Percentiles rank a stretch among this genome's conserved stretches.
Evolutionary conservation across 1,140 invertebrate genomes (phyloP).

Genomic region (Neodiprion pinetum): DNA sequence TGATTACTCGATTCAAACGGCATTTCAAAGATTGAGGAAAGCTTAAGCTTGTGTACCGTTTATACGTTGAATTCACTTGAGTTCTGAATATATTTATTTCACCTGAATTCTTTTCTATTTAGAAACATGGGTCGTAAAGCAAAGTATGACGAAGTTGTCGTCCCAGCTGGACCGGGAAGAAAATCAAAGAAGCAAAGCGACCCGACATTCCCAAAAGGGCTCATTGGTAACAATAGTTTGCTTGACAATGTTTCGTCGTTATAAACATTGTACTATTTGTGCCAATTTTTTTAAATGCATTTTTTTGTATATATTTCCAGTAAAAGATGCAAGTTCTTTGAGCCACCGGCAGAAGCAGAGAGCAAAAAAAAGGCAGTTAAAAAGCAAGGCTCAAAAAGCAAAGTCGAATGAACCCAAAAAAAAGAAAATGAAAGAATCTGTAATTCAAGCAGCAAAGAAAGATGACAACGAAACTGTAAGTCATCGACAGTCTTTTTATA

Average conservation of each 20-base stretch:
- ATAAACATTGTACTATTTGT: constrained; percentile 19
- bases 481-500: not conserved
- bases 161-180: constrained; percentile 82
- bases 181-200: constrained; percentile 86
- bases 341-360: constrained; percentile 75
- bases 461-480: constrained; percentile 31
- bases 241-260: constrained; percentile 14
- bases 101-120: not conserved
- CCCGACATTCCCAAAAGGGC: constrained; percentile 72
- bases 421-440: constrained; percentile 32
- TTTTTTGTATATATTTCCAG: constrained; percentile 34
- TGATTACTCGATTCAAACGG: too few relatives aligned
- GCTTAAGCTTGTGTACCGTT: too few relatives aligned
- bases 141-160: constrained; percentile 72
- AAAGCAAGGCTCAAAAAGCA: constrained; percentile 62
- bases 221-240: constrained; percentile 55
- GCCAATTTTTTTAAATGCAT: constrained; percentile 26
- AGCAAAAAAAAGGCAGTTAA: constrained; percentile 67
- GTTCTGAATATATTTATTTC: too few relatives aligned
- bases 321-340: constrained; percentile 63
- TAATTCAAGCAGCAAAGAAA: constrained; percentile 29
- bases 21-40: too few relatives aligned
- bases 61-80: too few relatives aligned
- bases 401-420: constrained; percentile 20
- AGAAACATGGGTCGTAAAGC: constrained; percentile 86